Base-by-base conservation (phyloP, 2,888 invertebrate genomes). In the Drosophila anomalata region DNA sequence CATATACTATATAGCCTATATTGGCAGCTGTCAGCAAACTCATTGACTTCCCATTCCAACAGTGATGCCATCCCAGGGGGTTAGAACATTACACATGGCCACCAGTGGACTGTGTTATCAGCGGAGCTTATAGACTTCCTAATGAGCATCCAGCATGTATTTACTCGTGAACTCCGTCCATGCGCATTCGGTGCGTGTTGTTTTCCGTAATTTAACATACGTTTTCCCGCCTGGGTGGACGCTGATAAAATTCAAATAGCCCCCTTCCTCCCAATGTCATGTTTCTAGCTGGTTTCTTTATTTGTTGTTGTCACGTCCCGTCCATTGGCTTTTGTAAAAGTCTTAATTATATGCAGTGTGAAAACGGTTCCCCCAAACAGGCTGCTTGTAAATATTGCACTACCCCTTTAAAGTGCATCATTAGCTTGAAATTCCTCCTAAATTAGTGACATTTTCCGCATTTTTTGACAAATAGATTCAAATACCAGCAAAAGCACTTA, bases 201-300 rank as follows among this genome's bases (percentile, higher is more conserved):
- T 78, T 76, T 76, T 65, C 59, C 53, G 41, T 20, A 42, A 42
- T 42, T 42, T 42, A 9, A 72, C n/a, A 62, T 51, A 67, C 73
- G 67, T 61, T 24, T 59, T 71, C 60, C 60, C 63, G 33, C 14
- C 46, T 39, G 36, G 31, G 24, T 24, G 61, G 57, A 79, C 63
- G 83, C 63, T 79, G 83, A 83, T 77, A 75, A 86, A 75, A 86
- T 81, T 70, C 73, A 69, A 86, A 83, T 82, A 52, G 66, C 44
- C 68, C 44, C 36, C 22, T 31, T 22, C 26, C 12, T 20, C 17
- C 44, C 53, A 50, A 44, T 31, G 53, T 33, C 67, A 44, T 59
- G 55, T 54, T 69, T 42, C 42, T 41, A 22, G 31, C 48, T 8
- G 48, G 61, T 48, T 68, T 61, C 56, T 44, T 46, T 61, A 51